Evolutionary conservation across 1,140 invertebrate species (phyloP), one percentile per base, ranked within the genome.

Genomic region (Bombus cullumanus): DNA sequence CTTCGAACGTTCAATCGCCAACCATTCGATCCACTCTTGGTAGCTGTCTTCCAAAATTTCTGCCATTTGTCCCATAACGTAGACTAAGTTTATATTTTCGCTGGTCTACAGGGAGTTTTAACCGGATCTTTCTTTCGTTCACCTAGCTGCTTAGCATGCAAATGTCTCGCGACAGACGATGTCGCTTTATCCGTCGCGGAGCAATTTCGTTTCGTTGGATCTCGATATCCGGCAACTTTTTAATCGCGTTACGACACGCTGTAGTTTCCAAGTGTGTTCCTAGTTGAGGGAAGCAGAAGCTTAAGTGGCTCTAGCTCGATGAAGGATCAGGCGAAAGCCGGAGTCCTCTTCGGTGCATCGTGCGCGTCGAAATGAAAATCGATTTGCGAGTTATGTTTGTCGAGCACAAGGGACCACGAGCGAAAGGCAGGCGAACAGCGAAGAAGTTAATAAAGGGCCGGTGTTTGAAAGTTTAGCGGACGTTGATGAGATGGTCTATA

Each of bases 361-460:
- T 18, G 34, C 41, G 59, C 59, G 62, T 76, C 34, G 47, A 53
- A 76, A 75, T 41, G 75, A 80, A 71, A 88, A 83, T 89, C 87
- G 87, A 86, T 89, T 68, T 31, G 66, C 81, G n/a, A n/a, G 66
- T 31, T 53, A 73, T 62, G 53, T 82, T 77, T 53, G 62, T 59
- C 22, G 41, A 15, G 57, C 41, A 25, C n/a, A n/a, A 25, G 71
- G 34, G 34, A 43, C 41, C 41, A 72, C 68, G 68, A 57, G 62
- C 34, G 83, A 68, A 59, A 68, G 68, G 78, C 47, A 41, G 47
- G 62, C 34, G 83, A 71, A 59, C 72, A 74, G 81, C 47, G 47
- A 57, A 77, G 66, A 85, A 85, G 89, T 89, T 91, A 89, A 89
- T 91, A 87, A 91, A 89, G 80, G 68, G 39, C 34, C 62, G 59